Conservation (phyloP, 2,888 invertebrate species). For the Idaea dimidiata region DNA sequence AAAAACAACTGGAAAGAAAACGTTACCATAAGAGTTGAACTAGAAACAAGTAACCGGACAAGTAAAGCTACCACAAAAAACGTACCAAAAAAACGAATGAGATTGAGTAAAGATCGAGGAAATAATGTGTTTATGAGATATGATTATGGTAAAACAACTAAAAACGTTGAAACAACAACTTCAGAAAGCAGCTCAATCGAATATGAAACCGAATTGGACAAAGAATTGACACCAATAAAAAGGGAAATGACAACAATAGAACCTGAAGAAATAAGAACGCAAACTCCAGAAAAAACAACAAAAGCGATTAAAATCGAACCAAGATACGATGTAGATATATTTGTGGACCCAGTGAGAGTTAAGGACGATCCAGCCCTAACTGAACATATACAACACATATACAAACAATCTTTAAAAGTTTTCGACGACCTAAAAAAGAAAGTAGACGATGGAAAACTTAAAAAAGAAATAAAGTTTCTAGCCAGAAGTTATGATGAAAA, state of each 20-base stretch:
- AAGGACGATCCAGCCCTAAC: conserved; percentile 39
- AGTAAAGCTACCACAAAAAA: too few species aligned
- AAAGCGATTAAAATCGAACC: conserved; percentile 7
- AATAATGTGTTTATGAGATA: too few species aligned
- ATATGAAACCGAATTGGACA: background rate
- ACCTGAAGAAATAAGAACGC: background rate
- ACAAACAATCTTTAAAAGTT: conserved; percentile 40
- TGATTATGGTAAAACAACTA: too few species aligned
- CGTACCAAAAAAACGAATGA: too few species aligned
- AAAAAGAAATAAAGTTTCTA: conserved; percentile 31
- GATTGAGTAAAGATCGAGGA: too few species aligned
- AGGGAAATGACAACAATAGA: background rate
- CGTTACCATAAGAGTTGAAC: too few species aligned
- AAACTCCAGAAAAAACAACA: background rate
- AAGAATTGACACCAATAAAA: background rate
- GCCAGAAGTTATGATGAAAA: conserved; percentile 39
- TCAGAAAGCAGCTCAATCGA: background rate
- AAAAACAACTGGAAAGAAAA: too few species aligned
- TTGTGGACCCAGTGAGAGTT: conserved; percentile 25
- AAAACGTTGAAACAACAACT: background rate
- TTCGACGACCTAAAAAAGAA: conserved; percentile 40
- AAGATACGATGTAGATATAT: conserved; percentile 13
- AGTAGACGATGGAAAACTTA: conserved; percentile 25
- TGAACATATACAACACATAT: conserved; percentile 42
- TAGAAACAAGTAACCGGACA: too few species aligned